phyloP scores from a whole-genome alignment of 2,888 invertebrate genomes.

The Nemotelus nigrinus region DNA sequence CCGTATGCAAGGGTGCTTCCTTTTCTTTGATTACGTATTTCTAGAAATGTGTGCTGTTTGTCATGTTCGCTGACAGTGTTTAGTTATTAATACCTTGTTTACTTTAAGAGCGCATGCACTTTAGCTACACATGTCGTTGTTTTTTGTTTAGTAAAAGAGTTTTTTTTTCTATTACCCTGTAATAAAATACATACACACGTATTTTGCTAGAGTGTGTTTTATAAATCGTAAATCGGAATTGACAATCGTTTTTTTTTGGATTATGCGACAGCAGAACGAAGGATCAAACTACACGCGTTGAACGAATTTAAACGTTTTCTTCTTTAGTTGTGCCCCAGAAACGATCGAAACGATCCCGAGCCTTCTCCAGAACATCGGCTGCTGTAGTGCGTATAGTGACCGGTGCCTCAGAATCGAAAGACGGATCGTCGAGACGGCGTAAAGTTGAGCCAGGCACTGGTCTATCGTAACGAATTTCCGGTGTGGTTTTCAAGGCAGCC shows the following conservation, averaged over 20 bases:
- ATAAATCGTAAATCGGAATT: too few relatives aligned
- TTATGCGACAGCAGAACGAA: too few relatives aligned
- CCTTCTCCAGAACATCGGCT: slow-evolving; percentile 81
- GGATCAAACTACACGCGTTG: too few relatives aligned
- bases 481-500: slow-evolving; percentile 60
- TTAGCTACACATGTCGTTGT: background rate
- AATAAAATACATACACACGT: background rate
- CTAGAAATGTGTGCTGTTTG: too few relatives aligned
- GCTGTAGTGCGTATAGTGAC: slow-evolving; percentile 62
- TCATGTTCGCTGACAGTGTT: too few relatives aligned
- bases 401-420: slow-evolving; percentile 62
- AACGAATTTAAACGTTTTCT: slow-evolving; percentile 65
- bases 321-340: slow-evolving; percentile 82
- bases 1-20: slow-evolving; percentile 31
- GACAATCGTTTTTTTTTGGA: too few relatives aligned
- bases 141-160: background rate
- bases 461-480: slow-evolving; percentile 57
- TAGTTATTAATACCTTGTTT: too few relatives aligned
- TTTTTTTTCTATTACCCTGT: slow-evolving; percentile 7
- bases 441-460: slow-evolving; percentile 67
- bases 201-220: too few relatives aligned
- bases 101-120: too few relatives aligned
- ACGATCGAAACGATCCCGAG: slow-evolving; percentile 84
- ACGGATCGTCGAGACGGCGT: slow-evolving; percentile 69
- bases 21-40: background rate